Evolutionary conservation across 23 tunicate genomes (phyloP).

Genomic region (Aplidium turbinatum): DNA sequence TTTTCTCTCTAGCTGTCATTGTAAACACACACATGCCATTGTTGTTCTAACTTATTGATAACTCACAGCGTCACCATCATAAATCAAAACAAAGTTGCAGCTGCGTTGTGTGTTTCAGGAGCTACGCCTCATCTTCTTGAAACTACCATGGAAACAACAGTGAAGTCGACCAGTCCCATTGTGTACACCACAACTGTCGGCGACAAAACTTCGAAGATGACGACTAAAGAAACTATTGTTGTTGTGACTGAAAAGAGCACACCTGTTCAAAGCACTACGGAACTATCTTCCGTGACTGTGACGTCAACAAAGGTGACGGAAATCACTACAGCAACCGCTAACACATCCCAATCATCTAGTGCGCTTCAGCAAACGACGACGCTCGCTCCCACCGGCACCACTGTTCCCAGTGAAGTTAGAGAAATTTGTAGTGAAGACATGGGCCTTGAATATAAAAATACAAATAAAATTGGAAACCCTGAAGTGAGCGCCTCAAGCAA

Average conservation of each 20-base stretch:
- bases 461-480: slow-evolving; percentile 40
- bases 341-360: background rate
- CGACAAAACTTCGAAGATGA: background rate
- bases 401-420: background rate
- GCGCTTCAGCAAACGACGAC: background rate
- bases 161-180: slow-evolving; percentile 25
- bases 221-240: slow-evolving; percentile 54
- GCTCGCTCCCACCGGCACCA: background rate
- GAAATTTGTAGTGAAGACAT: slow-evolving; percentile 41
- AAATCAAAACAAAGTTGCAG: background rate
- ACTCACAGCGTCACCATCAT: no score
- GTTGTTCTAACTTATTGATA: no score
- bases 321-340: slow-evolving; percentile 22
- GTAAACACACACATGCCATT: no score
- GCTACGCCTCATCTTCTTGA: slow-evolving; percentile 41
- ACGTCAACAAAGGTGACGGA: slow-evolving; percentile 41
- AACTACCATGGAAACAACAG: slow-evolving; percentile 57
- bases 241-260: slow-evolving; percentile 52
- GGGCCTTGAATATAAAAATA: slow-evolving; percentile 38
- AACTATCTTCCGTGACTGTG: background rate
- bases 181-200: background rate
- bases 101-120: background rate
- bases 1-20: no score
- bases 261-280: background rate
- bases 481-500: slow-evolving; percentile 49